Conservation (phyloP, 2,113 vertebrate genomes). For the Myiopsitta monachus region DNA sequence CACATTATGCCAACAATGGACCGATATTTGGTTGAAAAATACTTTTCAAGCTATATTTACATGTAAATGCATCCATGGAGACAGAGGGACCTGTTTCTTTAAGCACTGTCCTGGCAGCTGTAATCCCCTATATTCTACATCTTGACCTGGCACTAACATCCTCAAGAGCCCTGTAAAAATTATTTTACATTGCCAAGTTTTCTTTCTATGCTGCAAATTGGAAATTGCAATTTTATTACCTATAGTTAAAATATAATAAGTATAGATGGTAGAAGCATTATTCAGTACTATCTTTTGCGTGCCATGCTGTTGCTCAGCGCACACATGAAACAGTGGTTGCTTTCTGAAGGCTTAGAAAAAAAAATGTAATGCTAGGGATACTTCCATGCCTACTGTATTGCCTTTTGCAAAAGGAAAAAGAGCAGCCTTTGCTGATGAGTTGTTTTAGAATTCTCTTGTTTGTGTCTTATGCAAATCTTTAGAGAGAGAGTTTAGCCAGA, state of each 20-base stretch:
- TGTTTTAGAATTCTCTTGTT: neutral
- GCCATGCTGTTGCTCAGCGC: neutral
- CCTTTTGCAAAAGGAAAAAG: neutral
- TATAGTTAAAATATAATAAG: neutral
- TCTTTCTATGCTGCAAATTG: neutral
- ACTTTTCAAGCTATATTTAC: neutral
- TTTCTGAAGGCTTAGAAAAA: neutral
- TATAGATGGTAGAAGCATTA: neutral
- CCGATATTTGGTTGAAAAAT: neutral
- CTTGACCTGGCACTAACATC: neutral
- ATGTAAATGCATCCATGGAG: neutral
- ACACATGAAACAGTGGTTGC: neutral
- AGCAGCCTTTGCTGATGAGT: neutral
- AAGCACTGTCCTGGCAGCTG: neutral
- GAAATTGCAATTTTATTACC: neutral
- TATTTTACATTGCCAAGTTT: neutral
- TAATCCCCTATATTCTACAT: neutral
- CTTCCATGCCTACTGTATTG: neutral
- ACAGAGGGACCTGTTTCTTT: neutral
- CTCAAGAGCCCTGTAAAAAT: neutral
- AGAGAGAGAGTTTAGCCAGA: neutral
- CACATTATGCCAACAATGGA: neutral
- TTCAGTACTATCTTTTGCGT: neutral
- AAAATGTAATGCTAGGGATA: neutral
- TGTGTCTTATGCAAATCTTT: neutral